Percentiles rank a stretch among this genome's conserved stretches.
Conservation (phyloP, 2,888 invertebrate species). For the Eulithis testata region DNA sequence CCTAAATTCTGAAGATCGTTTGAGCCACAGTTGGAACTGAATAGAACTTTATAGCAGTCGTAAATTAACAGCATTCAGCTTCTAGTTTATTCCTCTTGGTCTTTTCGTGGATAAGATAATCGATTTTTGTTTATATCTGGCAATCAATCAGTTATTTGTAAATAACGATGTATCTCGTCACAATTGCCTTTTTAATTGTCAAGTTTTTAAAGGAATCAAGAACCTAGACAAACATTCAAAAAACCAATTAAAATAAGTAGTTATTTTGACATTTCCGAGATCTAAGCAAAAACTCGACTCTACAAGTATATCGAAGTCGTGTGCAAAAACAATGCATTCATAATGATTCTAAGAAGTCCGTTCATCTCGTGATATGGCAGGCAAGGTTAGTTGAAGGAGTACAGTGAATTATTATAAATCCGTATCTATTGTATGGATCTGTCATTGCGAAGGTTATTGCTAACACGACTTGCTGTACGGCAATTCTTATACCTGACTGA, state of each 20-base stretch:
- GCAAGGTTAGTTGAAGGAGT: conserved; percentile 34
- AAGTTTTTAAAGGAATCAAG: neutral
- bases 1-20: too few relatives aligned
- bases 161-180: too few relatives aligned
- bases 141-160: too few relatives aligned
- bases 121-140: too few relatives aligned
- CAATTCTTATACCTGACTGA: too few relatives aligned
- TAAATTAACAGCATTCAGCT: too few relatives aligned
- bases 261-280: conserved; percentile 7
- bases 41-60: too few relatives aligned
- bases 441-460: conserved; percentile 9
- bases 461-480: neutral
- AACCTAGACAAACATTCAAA: neutral
- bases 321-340: conserved; percentile 22
- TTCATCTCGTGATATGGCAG: conserved; percentile 30
- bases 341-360: conserved; percentile 27
- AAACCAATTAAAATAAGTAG: conserved; percentile 1
- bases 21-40: too few relatives aligned
- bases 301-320: conserved; percentile 13
- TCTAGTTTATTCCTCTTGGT: too few relatives aligned
- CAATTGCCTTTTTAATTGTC: too few relatives aligned
- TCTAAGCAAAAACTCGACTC: conserved; percentile 8
- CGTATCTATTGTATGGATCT: conserved; percentile 7
- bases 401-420: conserved; percentile 19
- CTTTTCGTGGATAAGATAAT: too few relatives aligned